Evolutionary conservation across 2,797 vertebrate species (phyloP), one percentile per base, ranked within the genome.

Genomic region (Sciaenops ocellatus): DNA sequence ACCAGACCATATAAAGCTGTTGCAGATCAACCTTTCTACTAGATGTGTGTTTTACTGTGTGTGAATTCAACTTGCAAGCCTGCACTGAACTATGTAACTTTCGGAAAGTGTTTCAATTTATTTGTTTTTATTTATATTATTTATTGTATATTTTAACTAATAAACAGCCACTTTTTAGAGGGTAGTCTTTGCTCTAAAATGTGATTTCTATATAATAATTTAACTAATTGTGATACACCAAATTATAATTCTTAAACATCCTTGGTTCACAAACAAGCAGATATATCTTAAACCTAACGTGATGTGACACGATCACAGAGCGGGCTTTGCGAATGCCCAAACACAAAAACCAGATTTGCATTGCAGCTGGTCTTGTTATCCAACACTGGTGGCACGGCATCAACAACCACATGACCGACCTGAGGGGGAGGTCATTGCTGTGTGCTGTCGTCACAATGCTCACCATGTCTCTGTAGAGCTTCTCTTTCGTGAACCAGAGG

Each of bases 401-500:
- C 62, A 76, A 30, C 57, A 51, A 59, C 26, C 71, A 59, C 20
- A 48, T 18, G 38, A 70, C 75, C 3, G 28, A 56, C 24, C 50
- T 26, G 48, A 67, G 24, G 26, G 34, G 42, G 16, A 83, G 64
- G 68, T 67, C 67, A 66, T 5, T 26, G 41, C 47, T 20, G 65
- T 11, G 22, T 75, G 26, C 30, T 22, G 59, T 26, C 0, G 50
- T 76, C 56, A 18, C 50, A 13, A 67, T 17, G 77, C 93, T 95
- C 89, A 99, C 98, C 98, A 97, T 97, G 89, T 99, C 98, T 17
- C 94, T 95, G 22, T 98, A 97, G 64, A 96, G 94, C 54, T 86
- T 94, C 24, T 98, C 96, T 73, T 96, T 96, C 0, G 98, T 98
- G 87, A 99, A 99, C 98, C 97, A 99, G 70, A 99, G 95, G 0